Conservation (phyloP, 2,888 invertebrate genomes). For the Automeris io region DNA sequence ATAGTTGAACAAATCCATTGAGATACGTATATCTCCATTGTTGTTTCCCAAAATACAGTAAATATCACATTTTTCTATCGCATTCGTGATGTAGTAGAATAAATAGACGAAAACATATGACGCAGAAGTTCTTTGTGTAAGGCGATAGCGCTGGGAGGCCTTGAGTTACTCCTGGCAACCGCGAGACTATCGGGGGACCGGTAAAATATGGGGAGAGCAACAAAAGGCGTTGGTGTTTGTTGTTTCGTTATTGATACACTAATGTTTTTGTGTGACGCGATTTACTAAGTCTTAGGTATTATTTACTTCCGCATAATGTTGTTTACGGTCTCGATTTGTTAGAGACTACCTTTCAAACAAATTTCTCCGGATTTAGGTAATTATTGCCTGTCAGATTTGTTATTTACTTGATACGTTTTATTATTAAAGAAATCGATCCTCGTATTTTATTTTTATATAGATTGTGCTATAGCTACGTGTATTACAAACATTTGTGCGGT, state of each 20-base stretch:
- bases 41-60: too few relatives aligned
- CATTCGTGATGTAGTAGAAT: conserved; percentile 2
- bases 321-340: conserved; percentile 11
- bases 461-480: too few relatives aligned
- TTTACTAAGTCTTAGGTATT: neutral
- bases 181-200: conserved; percentile 3
- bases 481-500: too few relatives aligned
- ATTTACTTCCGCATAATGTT: conserved; percentile 4
- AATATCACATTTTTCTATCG: neutral
- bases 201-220: conserved; percentile 4
- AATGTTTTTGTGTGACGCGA: neutral
- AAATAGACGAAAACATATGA: conserved; percentile 5
- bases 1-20: too few relatives aligned
- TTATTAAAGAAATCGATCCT: too few relatives aligned
- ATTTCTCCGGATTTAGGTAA: too few relatives aligned
- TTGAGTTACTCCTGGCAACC: conserved; percentile 8
- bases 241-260: conserved; percentile 5
- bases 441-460: too few relatives aligned
- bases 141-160: conserved; percentile 5
- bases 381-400: too few relatives aligned
- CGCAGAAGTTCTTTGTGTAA: conserved; percentile 9
- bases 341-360: too few relatives aligned
- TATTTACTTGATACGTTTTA: too few relatives aligned
- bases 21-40: too few relatives aligned
- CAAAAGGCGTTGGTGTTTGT: neutral